These are phyloP conservation scores for Corydoras sp. DNA, from an alignment of 2,113 vertebrate genomes.

Conservation along the genomic window DNA sequence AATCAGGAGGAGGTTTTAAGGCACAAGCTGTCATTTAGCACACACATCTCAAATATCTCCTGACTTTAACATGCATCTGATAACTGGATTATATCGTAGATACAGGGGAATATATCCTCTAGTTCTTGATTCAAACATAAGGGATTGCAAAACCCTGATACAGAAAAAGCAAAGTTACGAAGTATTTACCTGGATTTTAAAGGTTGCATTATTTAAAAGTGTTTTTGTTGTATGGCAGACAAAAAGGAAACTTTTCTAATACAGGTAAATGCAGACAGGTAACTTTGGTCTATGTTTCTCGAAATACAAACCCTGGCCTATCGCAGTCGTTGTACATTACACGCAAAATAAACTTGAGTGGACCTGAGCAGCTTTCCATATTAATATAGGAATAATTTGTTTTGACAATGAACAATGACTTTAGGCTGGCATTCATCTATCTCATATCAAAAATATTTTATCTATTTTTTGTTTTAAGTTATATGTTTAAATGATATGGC, in stretches of 20 bases:
- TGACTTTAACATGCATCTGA: background rate
- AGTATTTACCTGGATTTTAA: constrained; percentile 1
- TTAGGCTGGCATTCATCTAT: constrained; percentile 19
- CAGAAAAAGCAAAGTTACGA: background rate
- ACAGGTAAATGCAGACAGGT: constrained; percentile 30
- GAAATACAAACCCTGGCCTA: constrained; percentile 29
- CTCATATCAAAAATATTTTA: constrained; percentile 18
- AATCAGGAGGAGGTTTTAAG: constrained; percentile 25
- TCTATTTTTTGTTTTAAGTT: constrained; percentile 4
- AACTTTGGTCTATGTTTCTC: constrained; percentile 52
- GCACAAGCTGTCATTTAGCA: constrained; percentile 21
- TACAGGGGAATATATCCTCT: background rate
- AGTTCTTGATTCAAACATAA: background rate
- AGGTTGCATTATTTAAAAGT: constrained; percentile 7
- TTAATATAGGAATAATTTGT: constrained; percentile 20
- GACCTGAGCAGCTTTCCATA: constrained; percentile 22
- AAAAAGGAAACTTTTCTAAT: constrained; percentile 20
- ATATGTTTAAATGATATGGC: constrained; percentile 13
- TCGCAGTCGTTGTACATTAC: constrained; percentile 23
- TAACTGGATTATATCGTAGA: background rate
- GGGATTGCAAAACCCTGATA: background rate
- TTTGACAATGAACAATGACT: constrained; percentile 16
- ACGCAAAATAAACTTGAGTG: constrained; percentile 35
- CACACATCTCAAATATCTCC: background rate
- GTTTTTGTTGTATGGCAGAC: background rate